Evolutionary conservation across 2,113 vertebrate genomes (phyloP).

Genomic region (Pogonocichla stellata): DNA sequence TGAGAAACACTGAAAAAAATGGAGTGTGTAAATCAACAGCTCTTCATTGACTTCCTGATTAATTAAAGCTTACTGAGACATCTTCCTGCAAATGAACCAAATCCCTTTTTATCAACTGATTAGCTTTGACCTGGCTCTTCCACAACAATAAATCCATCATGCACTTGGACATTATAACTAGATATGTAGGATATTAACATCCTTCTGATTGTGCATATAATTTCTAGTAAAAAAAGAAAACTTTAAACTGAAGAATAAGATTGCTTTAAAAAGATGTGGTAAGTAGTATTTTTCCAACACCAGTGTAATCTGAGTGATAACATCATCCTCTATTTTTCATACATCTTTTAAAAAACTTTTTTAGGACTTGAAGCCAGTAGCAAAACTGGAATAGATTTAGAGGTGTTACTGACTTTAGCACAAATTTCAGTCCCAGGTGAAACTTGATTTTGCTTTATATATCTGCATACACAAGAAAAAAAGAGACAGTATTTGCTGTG

Average conservation of each 20-base stretch:
- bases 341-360: fast-evolving
- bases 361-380: not conserved
- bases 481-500: not conserved
- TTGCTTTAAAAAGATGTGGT: not conserved
- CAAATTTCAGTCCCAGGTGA: not conserved
- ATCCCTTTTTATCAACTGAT: not conserved
- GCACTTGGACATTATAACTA: not conserved
- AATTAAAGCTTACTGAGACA: not conserved
- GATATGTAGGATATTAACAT: not conserved
- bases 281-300: fast-evolving
- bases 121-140: not conserved
- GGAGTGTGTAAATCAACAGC: not conserved
- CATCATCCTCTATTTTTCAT: not conserved
- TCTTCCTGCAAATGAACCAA: not conserved
- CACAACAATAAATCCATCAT: not conserved
- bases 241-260: not conserved
- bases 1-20: not conserved
- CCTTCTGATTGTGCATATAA: not conserved
- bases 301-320: not conserved
- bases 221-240: not conserved
- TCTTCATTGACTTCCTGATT: not conserved
- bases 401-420: not conserved
- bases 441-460: not conserved
- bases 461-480: not conserved
- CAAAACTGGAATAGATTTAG: not conserved